Evolutionary conservation across 1,140 invertebrate genomes (phyloP).

Genomic region (Pseudomyrmex flavicornis): DNA sequence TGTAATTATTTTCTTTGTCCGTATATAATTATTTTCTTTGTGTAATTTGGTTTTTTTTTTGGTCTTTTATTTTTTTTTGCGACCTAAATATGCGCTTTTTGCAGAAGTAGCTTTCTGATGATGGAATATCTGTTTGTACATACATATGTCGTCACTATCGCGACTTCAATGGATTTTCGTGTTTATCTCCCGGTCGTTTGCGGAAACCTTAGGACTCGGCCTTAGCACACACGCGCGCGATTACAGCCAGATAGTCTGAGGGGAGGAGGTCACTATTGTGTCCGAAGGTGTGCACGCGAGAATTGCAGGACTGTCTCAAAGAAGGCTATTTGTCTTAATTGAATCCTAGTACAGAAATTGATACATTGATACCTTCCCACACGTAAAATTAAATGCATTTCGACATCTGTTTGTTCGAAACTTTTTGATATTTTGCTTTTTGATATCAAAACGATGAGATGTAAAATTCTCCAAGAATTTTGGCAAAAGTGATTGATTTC

Average conservation of each 20-base stretch:
- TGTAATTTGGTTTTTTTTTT: no score
- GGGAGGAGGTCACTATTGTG: no score
- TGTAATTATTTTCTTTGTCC: no score
- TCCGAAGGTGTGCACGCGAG: slow-evolving; percentile 9
- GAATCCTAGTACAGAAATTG: neutral
- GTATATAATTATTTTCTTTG: no score
- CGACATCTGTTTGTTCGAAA: neutral
- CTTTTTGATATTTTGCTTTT: no score
- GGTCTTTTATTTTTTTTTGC: no score
- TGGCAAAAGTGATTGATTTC: no score
- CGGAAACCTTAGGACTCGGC: slow-evolving; percentile 14
- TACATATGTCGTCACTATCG: neutral
- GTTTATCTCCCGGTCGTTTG: slow-evolving; percentile 33
- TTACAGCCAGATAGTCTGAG: neutral
- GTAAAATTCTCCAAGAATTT: no score
- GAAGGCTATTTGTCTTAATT: neutral
- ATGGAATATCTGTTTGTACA: neutral
- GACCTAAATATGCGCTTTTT: neutral
- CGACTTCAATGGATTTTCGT: slow-evolving; percentile 28
- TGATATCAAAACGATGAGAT: no score
- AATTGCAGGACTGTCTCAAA: neutral
- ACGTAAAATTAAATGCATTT: neutral
- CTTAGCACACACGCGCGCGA: neutral
- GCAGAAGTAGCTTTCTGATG: neutral
- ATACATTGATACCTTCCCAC: neutral